A percentile compares a stretch with the other conserved stretches of the same genome.
Evolutionary conservation across 2,888 invertebrate genomes (phyloP).

Genomic region (Deroplatys truncata): DNA sequence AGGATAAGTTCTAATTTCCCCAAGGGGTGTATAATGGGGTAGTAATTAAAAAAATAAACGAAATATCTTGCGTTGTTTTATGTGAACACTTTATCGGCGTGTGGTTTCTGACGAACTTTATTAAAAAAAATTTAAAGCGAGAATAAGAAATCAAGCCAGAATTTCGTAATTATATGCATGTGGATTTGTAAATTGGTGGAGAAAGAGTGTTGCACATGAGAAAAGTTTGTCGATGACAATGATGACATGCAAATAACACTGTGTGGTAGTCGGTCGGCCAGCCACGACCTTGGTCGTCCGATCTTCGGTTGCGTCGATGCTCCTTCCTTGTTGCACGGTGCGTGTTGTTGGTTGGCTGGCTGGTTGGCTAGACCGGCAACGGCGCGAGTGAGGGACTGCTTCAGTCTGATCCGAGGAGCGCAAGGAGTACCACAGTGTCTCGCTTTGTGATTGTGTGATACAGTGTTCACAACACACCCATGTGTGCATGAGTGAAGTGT

Average conservation of each 20-base stretch:
- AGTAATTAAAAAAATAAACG: too few relatives aligned
- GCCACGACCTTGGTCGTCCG: constrained; percentile 17
- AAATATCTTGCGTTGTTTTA: too few relatives aligned
- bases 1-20: too few relatives aligned
- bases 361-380: not conserved
- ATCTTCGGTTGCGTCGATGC: constrained; percentile 10
- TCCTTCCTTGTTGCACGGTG: not conserved
- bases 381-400: not conserved
- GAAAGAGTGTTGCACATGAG: too few relatives aligned
- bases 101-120: too few relatives aligned
- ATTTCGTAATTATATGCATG: too few relatives aligned
- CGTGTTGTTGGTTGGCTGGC: not conserved
- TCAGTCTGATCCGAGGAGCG: not conserved
- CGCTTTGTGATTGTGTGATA: not conserved
- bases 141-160: too few relatives aligned
- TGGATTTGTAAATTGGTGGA: too few relatives aligned
- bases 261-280: not conserved
- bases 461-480: not conserved
- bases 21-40: too few relatives aligned
- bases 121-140: too few relatives aligned
- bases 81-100: too few relatives aligned
- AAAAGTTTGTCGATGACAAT: not conserved
- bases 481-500: not conserved
- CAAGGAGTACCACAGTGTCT: not conserved
- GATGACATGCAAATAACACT: not conserved